Conservation (phyloP, 2,797 vertebrate genomes). For the Pteropus rufus region DNA sequence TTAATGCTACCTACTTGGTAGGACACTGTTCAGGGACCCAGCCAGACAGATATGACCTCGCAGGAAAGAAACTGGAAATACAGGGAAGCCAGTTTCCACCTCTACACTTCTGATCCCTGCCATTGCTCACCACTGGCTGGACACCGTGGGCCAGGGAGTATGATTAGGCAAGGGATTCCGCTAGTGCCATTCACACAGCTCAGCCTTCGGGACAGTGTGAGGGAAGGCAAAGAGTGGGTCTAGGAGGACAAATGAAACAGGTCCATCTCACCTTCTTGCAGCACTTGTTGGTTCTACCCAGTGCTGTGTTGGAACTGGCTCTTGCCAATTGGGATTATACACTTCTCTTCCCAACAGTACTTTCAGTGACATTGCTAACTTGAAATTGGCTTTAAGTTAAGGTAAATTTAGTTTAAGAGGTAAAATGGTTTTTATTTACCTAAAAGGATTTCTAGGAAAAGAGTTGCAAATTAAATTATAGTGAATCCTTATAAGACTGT, state of each 20-base stretch:
- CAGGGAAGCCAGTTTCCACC: no score
- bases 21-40: neutral
- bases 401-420: neutral
- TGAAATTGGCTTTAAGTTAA: neutral
- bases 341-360: neutral
- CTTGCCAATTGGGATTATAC: rapidly evolving
- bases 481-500: neutral
- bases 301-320: rapidly evolving
- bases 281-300: neutral
- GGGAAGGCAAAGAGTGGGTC: neutral
- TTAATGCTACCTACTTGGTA: rapidly evolving
- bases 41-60: neutral
- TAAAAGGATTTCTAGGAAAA: neutral
- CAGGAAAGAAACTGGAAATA: neutral
- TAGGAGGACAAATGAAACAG: neutral
- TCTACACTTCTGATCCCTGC: neutral
- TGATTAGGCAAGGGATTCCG: neutral
- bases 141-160: neutral
- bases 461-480: neutral
- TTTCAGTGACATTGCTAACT: neutral
- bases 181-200: neutral
- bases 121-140: neutral
- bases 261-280: neutral
- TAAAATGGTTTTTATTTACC: neutral
- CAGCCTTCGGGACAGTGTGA: neutral